phyloP scores from a whole-genome alignment of 2,888 invertebrate species.

The Ypsolopha scabrella region DNA sequence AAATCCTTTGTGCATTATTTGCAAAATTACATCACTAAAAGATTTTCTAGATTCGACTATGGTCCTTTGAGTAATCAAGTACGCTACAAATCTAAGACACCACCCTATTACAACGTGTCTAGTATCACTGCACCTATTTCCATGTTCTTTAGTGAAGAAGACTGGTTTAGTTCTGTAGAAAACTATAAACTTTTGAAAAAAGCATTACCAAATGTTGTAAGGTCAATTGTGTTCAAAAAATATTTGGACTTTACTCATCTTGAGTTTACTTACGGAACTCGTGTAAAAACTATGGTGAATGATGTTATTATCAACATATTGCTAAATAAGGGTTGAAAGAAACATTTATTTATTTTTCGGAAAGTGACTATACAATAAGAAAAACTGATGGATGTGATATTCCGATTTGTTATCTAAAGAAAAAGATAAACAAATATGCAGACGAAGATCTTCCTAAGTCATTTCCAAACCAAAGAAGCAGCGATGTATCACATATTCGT shows the following conservation, averaged over 20 bases:
- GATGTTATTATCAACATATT: slow-evolving; percentile 31
- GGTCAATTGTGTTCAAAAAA: slow-evolving; percentile 28
- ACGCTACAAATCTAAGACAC: slow-evolving; percentile 26
- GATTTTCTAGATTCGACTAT: slow-evolving; percentile 45
- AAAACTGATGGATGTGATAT: too few relatives aligned
- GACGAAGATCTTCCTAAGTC: too few relatives aligned
- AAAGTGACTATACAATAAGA: too few relatives aligned
- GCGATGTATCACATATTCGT: background rate
- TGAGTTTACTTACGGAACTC: slow-evolving; percentile 47
- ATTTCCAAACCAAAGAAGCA: background rate
- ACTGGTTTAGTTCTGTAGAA: slow-evolving; percentile 40
- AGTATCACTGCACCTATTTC: slow-evolving; percentile 33
- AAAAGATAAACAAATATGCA: too few relatives aligned
- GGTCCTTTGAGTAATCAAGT: slow-evolving; percentile 26
- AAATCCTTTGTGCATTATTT: slow-evolving; percentile 46
- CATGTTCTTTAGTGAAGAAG: slow-evolving; percentile 40
- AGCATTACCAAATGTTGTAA: slow-evolving; percentile 31
- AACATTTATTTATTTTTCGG: too few relatives aligned
- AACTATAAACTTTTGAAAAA: slow-evolving; percentile 29
- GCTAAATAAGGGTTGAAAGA: background rate
- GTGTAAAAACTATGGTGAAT: slow-evolving; percentile 38
- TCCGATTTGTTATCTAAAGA: too few relatives aligned
- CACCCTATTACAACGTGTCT: slow-evolving; percentile 41
- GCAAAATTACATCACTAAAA: slow-evolving; percentile 36
- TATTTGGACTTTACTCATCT: slow-evolving; percentile 46